Evolutionary conservation across 2,888 invertebrate species (phyloP).

Genomic region (Hydroisotoma schaefferi): DNA sequence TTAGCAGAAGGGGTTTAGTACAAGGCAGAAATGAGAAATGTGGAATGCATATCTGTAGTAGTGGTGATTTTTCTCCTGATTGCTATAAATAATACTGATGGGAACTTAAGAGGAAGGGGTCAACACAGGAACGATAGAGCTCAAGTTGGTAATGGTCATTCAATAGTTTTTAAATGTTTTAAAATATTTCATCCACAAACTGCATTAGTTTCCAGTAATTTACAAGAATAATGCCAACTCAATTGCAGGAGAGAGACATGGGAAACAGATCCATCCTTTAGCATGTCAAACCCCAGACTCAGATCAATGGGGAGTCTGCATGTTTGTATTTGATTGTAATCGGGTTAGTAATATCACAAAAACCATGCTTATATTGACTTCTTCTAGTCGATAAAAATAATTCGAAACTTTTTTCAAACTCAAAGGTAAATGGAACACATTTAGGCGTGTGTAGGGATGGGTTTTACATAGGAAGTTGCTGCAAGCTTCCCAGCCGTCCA

Average conservation of each 20-base stretch:
- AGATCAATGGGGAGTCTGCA: conserved; percentile 28
- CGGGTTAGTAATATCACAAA: conserved; percentile 15
- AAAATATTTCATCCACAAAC: too few species aligned
- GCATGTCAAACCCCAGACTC: conserved; percentile 22
- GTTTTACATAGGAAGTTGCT: conserved; percentile 38
- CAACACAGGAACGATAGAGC: too few species aligned
- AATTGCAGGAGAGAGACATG: conserved; percentile 4
- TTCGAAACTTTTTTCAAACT: not conserved
- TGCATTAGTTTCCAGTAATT: too few species aligned
- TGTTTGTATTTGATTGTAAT: conserved; percentile 37
- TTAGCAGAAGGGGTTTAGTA: too few species aligned
- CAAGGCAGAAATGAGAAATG: too few species aligned
- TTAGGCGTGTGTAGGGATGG: conserved; percentile 34
- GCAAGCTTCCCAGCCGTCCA: conserved; percentile 21
- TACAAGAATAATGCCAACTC: not conserved
- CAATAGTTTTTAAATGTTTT: too few species aligned
- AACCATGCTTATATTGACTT: not conserved
- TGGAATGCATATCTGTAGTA: too few species aligned
- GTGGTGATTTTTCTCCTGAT: too few species aligned
- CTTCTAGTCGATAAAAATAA: too few species aligned
- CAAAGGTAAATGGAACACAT: conserved; percentile 38
- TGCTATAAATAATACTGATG: too few species aligned
- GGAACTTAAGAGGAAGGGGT: too few species aligned
- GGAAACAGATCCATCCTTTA: conserved; percentile 27
- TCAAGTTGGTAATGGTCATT: too few species aligned